Evolutionary conservation across 1,140 invertebrate genomes (phyloP), one percentile per base, ranked within the genome.

Genomic region (Phymorhynchus buccinoides): DNA sequence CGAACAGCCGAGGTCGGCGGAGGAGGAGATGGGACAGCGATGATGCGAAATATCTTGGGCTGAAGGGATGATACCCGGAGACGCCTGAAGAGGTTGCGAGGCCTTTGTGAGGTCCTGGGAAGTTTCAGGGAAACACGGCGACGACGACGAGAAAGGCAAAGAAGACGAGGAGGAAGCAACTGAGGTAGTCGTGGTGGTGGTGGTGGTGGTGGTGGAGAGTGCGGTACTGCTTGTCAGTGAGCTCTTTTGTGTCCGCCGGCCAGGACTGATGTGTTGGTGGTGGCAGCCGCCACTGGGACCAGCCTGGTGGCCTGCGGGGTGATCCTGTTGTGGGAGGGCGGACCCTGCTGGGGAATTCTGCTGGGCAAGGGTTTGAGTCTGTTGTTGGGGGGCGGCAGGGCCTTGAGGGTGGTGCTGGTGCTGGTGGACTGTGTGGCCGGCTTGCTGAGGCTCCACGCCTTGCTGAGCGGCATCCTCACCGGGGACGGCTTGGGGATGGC

Each of bases 381-480:
- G n/a, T 22, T 73, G 6, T 30, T 73, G 68, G 68, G 4, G 7
- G 32, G 3, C 22, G 68, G 9, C n/a, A 73, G 73, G 32, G 27
- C 62, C 30, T 75, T 39, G 35, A 12, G 4, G 73, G 7, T 35
- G 7, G 9, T 30, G 16, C 16, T 66, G 16, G 62, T 66, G 16
- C 7, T 71, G 30, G 9, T 71, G 30, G 75, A 22, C 75, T 42
- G 75, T 27, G 75, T 44, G 22, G 75, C 22, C 35, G 41, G 37
- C 44, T 52, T 48, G 77, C 44, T 79, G 27, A n/a, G n/a, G 1
- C 42, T n/a, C 0, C 9, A 16, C 1, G 73, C 73, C 73, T 71
- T 66, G 81, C 62, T 83, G 37, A 66, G 62, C 42, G 42, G 48
- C 32, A 79, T 14, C 30, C 18, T 79, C 42, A 79, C 32, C 44